Conservation (phyloP, 2,113 vertebrate species). For the Thymallus thymallus region DNA sequence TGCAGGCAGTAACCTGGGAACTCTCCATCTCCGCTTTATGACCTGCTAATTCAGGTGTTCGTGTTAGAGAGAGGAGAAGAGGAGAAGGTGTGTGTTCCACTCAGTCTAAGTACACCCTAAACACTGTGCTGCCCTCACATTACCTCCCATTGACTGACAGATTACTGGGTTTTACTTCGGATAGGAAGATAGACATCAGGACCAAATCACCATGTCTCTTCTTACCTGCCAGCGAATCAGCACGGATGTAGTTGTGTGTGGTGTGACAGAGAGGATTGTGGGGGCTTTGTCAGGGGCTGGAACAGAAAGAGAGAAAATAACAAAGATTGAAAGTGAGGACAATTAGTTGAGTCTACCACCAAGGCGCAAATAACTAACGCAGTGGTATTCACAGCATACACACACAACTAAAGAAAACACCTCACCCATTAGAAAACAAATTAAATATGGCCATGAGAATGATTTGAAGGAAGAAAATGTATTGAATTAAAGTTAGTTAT, state of each 20-base stretch:
- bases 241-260: constrained; percentile 93
- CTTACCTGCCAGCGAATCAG: constrained; percentile 93
- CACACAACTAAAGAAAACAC: constrained; percentile 34
- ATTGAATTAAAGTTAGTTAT: background rate
- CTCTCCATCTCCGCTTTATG: constrained; percentile 55
- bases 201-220: background rate
- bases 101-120: constrained; percentile 16
- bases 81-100: constrained; percentile 21
- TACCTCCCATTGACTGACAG: constrained; percentile 36
- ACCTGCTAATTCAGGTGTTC: constrained; percentile 52
- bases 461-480: constrained; percentile 7
- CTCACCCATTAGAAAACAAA: constrained; percentile 21
- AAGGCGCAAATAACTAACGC: constrained; percentile 1
- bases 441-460: constrained; percentile 19
- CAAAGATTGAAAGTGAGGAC: background rate
- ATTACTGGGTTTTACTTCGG: background rate
- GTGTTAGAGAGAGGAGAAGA: background rate
- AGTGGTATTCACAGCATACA: constrained; percentile 52
- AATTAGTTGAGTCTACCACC: constrained; percentile 32
- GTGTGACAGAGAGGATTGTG: constrained; percentile 86
- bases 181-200: background rate
- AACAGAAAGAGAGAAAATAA: constrained; percentile 21
- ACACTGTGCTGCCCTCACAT: constrained; percentile 31
- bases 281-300: constrained; percentile 89
- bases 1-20: constrained; percentile 35